Conservation (phyloP, 2,888 invertebrate species). For the Stomorhina lunata region DNA sequence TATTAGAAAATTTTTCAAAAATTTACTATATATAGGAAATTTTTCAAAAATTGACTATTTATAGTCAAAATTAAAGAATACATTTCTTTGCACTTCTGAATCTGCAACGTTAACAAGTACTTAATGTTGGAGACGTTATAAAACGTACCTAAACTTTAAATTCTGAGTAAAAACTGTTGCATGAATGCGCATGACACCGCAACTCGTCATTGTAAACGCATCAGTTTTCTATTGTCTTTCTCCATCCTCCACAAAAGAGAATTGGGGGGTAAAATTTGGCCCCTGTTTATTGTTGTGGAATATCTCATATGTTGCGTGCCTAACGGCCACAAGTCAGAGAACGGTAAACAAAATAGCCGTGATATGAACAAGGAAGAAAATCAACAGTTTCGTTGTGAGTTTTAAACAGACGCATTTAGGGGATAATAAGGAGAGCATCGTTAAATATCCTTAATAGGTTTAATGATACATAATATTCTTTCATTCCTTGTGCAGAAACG, state of each 20-base stretch:
- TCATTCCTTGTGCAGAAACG: not conserved
- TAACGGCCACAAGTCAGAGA: not conserved
- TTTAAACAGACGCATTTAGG: not conserved
- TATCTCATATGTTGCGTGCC: conserved; percentile 36
- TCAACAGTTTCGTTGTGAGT: not conserved
- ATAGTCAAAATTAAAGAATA: not conserved
- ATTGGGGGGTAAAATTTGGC: not conserved
- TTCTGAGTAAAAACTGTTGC: conserved; percentile 11
- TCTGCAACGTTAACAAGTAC: not conserved
- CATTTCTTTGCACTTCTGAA: conserved; percentile 1
- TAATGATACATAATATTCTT: not conserved
- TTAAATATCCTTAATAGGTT: not conserved
- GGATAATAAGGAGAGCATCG: not conserved
- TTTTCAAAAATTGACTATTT: not conserved
- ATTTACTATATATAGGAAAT: no score
- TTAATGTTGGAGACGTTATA: not conserved
- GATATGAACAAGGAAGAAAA: not conserved
- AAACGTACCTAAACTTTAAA: conserved; percentile 2
- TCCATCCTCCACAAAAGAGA: no score
- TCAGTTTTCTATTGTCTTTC: not conserved
- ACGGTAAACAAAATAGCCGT: conserved; percentile 10
- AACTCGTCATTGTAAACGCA: conserved; percentile 9
- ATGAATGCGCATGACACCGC: conserved; percentile 52
- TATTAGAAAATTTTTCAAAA: no score
- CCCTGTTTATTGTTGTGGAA: not conserved